phyloP scores from a whole-genome alignment of 1,140 invertebrate genomes.

The Leptinotarsa lineolata region DNA sequence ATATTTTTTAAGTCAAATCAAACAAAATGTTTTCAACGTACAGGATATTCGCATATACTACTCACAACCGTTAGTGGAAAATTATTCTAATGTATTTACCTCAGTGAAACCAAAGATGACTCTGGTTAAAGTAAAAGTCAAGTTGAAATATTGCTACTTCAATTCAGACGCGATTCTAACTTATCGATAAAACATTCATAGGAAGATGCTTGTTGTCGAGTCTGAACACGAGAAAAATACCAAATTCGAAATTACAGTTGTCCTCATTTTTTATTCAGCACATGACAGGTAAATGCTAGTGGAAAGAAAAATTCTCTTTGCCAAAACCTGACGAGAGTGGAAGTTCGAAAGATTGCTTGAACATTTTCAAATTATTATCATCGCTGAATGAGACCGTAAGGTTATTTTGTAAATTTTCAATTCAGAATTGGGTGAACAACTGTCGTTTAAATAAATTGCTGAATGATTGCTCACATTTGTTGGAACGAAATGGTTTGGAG shows the following conservation, averaged over 20 bases:
- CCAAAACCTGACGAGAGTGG: background rate
- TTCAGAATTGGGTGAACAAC: background rate
- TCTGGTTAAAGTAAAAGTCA: no score
- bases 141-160: background rate
- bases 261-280: slow-evolving; percentile 10
- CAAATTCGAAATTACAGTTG: background rate
- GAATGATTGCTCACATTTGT: background rate
- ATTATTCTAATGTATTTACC: no score
- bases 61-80: no score
- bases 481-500: background rate
- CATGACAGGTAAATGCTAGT: slow-evolving; percentile 1
- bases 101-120: no score
- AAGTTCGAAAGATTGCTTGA: background rate
- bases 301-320: background rate
- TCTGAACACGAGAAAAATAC: background rate
- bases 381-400: background rate
- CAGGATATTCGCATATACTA: no score
- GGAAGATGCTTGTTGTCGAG: slow-evolving; percentile 6
- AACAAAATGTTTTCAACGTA: no score
- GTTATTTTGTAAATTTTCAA: background rate
- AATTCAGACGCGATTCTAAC: background rate
- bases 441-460: background rate
- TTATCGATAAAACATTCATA: background rate
- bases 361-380: slow-evolving; percentile 7
- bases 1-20: no score